Conservation (phyloP, 2,113 vertebrate species). For the Tachuris rubrigastra region DNA sequence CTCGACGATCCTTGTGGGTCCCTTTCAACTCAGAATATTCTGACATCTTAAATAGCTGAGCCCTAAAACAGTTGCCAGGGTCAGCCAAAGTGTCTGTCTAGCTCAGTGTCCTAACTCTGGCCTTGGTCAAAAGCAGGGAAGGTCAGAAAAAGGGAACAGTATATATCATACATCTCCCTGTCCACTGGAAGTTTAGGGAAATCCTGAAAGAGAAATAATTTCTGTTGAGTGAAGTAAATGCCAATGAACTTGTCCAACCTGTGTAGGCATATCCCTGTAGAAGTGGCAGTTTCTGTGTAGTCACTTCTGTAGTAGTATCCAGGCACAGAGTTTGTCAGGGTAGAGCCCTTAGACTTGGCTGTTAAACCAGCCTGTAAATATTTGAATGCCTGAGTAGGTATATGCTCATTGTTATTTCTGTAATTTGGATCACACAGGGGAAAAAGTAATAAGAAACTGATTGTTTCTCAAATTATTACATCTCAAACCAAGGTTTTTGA, state of each 20-base stretch:
- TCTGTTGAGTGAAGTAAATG: not conserved
- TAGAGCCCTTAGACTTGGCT: not conserved
- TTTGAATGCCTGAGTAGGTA: not conserved
- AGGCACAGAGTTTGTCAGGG: not conserved
- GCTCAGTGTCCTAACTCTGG: not conserved
- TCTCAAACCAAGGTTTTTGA: not conserved
- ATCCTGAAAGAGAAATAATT: not conserved
- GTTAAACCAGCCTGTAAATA: not conserved
- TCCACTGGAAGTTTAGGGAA: not conserved
- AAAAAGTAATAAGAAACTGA: not conserved
- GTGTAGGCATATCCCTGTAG: not conserved
- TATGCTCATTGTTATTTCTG: not conserved
- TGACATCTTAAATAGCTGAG: not conserved
- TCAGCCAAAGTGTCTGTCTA: not conserved
- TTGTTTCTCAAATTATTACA: not conserved
- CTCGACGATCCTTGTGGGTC: not conserved
- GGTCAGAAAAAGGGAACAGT: not conserved
- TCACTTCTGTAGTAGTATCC: not conserved
- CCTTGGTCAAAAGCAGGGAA: not conserved
- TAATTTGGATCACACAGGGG: not conserved
- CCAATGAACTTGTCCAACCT: not conserved
- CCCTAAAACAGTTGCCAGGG: not conserved
- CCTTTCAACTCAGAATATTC: not conserved
- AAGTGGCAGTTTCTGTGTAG: not conserved
- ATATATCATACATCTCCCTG: not conserved